Conservation (phyloP, 2,113 vertebrate genomes). For the Desmodus rotundus region DNA sequence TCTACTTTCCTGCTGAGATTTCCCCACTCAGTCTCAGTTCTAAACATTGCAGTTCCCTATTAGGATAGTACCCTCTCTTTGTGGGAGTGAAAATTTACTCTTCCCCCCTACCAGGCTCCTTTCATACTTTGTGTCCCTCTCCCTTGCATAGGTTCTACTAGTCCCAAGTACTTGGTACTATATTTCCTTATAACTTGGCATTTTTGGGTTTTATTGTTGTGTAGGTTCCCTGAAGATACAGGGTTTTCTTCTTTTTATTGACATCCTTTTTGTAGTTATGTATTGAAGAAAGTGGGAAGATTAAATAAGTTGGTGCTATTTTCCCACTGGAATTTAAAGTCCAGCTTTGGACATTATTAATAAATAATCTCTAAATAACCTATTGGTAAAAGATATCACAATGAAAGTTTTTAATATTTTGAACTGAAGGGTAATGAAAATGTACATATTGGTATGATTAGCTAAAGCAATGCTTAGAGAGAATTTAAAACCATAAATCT, state of each 20-base stretch:
- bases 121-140: not conserved
- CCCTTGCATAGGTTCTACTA: not conserved
- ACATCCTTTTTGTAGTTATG: slow-evolving; percentile 28
- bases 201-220: slow-evolving; percentile 33
- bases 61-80: not conserved
- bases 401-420: slow-evolving; percentile 39
- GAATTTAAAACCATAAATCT: slow-evolving; percentile 44
- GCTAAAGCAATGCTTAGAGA: slow-evolving; percentile 33
- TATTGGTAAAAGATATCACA: not conserved
- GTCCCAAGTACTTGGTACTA: not conserved
- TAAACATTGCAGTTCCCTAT: not conserved
- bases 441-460: slow-evolving; percentile 6
- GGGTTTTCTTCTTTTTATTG: not conserved
- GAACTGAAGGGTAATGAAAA: not conserved
- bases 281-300: slow-evolving; percentile 10
- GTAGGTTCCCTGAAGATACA: not conserved
- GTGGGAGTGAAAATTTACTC: not conserved
- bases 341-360: slow-evolving; percentile 24
- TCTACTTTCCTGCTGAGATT: not conserved
- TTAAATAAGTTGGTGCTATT: slow-evolving; percentile 11
- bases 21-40: not conserved
- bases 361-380: slow-evolving; percentile 34
- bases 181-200: slow-evolving; percentile 29
- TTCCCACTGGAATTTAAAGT: slow-evolving; percentile 38
- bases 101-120: not conserved